Evolutionary conservation across 2,888 invertebrate species (phyloP), one percentile per base, ranked within the genome.

Genomic region (Phalangium opilio): DNA sequence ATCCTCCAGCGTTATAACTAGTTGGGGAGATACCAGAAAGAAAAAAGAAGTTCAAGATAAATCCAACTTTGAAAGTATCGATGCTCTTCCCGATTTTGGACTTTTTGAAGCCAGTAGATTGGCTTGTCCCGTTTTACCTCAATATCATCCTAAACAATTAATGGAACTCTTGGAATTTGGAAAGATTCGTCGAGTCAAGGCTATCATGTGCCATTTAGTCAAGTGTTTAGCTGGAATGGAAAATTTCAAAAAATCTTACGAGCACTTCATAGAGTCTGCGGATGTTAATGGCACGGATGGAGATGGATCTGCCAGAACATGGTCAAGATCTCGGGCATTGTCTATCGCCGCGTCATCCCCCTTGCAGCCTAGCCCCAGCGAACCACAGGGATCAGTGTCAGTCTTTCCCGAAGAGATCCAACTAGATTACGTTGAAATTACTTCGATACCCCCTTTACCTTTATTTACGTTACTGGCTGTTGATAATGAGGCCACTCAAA

Each of bases 111-210:
- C 96, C 0, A 89, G 93, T 4, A 77, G 93, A 52, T 84, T 95
- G 63, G 93, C 95, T 1, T 96, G 91, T 60, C 96, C 96, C 0
- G 93, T 96, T 38, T 70, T 98, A 50, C 98, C 98, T 0, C 98
- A 99, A 62, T 99, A 98, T 65, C 98, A 99, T 70, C 98, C 98
- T 0, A 95, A 95, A 62, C 96, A 96, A 62, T 71, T 99, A 33
- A 95, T 98, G 85, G 98, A 98, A 63, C 70, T 99, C 35, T 73
- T 99, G 21, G 96, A 96, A 70, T 95, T 93, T 45, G 98, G 98
- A 3, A 95, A 93, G 70, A 93, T 91, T 57, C 75, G 89, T 61
- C 86, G 96, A 79, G 98, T 98, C 0, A 95, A 96, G 65, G 96
- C 96, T 1, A 98, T 99, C 54, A 73, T 99, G 39, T 83, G 90